Evolutionary conservation across 2,113 vertebrate species (phyloP).

Genomic region (Rhynchomys soricoides): DNA sequence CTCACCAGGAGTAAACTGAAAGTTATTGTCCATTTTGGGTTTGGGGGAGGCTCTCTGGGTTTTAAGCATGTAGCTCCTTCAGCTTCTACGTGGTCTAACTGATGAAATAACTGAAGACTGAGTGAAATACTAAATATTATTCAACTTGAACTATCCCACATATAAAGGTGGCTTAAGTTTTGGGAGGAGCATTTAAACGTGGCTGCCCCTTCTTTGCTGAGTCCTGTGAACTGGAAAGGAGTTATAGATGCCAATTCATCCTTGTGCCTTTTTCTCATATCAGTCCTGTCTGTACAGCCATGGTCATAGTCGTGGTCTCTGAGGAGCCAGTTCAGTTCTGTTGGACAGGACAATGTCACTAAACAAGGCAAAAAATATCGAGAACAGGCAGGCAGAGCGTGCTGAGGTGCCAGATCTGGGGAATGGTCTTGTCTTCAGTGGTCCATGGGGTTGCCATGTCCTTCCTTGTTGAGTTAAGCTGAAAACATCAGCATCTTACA

Average conservation of each 20-base stretch:
- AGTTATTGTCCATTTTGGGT: background rate
- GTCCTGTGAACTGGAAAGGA: background rate
- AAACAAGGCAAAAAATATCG: background rate
- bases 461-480: background rate
- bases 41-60: constrained; percentile 24
- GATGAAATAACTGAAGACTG: background rate
- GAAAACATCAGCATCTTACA: background rate
- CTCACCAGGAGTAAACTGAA: constrained; percentile 2
- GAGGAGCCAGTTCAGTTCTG: background rate
- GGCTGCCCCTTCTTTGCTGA: background rate
- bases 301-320: background rate
- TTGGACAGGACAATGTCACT: too few relatives aligned
- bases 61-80: background rate
- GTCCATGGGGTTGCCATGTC: background rate
- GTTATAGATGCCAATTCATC: background rate
- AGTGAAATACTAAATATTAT: background rate
- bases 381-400: background rate
- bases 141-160: background rate
- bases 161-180: background rate
- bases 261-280: background rate
- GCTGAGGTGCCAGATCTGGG: background rate
- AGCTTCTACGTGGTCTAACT: constrained; percentile 8
- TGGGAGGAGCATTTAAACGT: background rate
- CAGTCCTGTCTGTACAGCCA: background rate
- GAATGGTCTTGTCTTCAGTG: background rate